A percentile compares a stretch with the other conserved stretches of the same genome.
phyloP scores from a whole-genome alignment of 2,888 invertebrate species.

The Gasteruption jaculator region DNA sequence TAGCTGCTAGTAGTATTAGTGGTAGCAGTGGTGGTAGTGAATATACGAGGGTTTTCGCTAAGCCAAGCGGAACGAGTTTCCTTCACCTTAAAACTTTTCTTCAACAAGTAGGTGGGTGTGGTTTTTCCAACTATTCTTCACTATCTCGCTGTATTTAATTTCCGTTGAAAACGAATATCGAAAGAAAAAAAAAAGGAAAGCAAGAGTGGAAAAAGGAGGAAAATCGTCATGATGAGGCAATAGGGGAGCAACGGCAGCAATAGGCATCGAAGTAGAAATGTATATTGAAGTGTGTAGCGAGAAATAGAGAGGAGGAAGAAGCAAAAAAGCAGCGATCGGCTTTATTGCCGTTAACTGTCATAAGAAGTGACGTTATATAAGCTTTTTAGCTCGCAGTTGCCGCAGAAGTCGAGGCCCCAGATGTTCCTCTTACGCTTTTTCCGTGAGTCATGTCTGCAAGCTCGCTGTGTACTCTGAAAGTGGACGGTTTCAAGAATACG shows the following conservation, averaged over 20 bases:
- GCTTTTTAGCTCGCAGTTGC: no score
- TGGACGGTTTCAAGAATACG: no score
- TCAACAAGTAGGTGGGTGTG: slow-evolving; percentile 41
- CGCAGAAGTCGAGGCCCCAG: no score
- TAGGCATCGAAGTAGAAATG: slow-evolving; percentile 11
- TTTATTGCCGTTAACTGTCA: not conserved
- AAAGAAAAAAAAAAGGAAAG: slow-evolving; percentile 24
- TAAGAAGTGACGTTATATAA: no score
- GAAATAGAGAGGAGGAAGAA: slow-evolving; percentile 8
- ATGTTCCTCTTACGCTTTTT: no score
- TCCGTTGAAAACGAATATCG: slow-evolving; percentile 41
- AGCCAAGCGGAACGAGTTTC: slow-evolving; percentile 26
- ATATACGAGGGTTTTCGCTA: no score
- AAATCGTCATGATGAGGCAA: slow-evolving; percentile 27
- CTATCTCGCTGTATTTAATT: slow-evolving; percentile 39
- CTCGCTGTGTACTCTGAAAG: no score
- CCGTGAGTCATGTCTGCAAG: no score
- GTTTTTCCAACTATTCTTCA: slow-evolving; percentile 23
- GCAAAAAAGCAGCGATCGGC: not conserved
- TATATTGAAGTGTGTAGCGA: not conserved
- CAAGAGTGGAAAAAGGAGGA: slow-evolving; percentile 24
- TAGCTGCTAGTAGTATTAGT: no score
- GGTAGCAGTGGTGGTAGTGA: no score
- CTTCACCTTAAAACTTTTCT: slow-evolving; percentile 33
- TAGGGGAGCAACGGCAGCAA: slow-evolving; percentile 8